A percentile compares a stretch with the other conserved stretches of the same genome.
phyloP scores from a whole-genome alignment of 2,888 invertebrate species.

The Dicyrtoma fusca region DNA sequence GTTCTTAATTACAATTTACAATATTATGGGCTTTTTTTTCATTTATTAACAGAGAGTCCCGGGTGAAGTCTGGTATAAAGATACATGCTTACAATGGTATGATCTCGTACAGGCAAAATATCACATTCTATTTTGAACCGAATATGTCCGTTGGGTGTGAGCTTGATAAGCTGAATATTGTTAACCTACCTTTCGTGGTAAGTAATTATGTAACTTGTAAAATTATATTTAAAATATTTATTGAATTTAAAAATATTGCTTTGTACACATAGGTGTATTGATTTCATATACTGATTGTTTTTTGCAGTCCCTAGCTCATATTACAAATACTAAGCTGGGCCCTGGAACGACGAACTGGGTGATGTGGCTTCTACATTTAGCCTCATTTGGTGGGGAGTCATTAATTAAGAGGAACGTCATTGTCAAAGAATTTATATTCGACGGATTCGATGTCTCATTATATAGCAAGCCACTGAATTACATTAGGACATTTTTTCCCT shows the following conservation, averaged over 20 bases:
- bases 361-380: not conserved
- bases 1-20: not conserved
- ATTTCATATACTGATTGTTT: too few relatives aligned
- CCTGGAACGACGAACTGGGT: not conserved
- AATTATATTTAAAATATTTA: too few relatives aligned
- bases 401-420: not conserved
- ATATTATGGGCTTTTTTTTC: not conserved
- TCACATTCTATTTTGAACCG: not conserved
- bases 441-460: not conserved
- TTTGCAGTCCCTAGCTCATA: too few relatives aligned
- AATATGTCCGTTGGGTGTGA: not conserved
- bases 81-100: not conserved
- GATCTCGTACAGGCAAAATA: not conserved
- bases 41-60: not conserved
- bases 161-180: not conserved
- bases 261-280: not conserved
- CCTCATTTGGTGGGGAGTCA: not conserved
- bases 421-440: not conserved
- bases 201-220: too few relatives aligned
- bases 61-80: not conserved
- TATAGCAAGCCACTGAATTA: not conserved
- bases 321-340: too few relatives aligned
- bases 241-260: too few relatives aligned
- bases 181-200: slow-evolving; percentile 3
- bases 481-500: too few relatives aligned